These are phyloP conservation scores for Heliocidaris erythrogramma DNA, from an alignment of 35 echinoderm and acorn worm species.

Conservation along the genomic window DNA sequence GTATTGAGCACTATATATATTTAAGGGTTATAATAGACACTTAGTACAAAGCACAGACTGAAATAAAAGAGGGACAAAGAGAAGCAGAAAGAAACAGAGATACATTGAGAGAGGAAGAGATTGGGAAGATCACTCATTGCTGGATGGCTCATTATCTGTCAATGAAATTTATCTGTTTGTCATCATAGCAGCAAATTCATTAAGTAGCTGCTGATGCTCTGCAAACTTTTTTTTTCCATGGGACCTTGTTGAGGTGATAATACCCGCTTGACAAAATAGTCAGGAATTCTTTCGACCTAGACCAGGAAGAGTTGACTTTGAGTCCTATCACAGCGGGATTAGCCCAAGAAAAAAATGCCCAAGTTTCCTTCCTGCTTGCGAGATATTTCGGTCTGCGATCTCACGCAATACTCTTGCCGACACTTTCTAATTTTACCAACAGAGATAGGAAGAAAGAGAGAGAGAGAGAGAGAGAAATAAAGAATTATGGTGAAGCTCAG, in stretches of 20 bases:
- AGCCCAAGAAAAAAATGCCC: conserved; percentile 30
- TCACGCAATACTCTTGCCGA: conserved; percentile 43
- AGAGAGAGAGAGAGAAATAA: conserved; percentile 9
- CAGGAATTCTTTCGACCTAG: not conserved
- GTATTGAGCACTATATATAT: no score
- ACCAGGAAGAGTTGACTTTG: conserved; percentile 40
- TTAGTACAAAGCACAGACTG: no score
- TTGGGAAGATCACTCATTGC: not conserved
- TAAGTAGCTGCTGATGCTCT: not conserved
- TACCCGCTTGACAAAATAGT: not conserved
- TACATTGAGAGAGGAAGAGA: not conserved
- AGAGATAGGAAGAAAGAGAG: not conserved
- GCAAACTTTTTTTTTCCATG: not conserved
- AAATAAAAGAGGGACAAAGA: not conserved
- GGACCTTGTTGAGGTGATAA: not conserved
- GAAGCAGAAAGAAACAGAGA: not conserved
- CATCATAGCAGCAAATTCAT: conserved; percentile 11
- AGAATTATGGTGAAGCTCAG: conserved; percentile 29
- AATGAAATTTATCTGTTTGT: conserved; percentile 19
- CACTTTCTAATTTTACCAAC: conserved; percentile 37
- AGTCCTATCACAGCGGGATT: conserved; percentile 39
- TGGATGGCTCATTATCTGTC: not conserved
- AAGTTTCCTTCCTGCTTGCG: conserved; percentile 40
- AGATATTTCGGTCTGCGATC: conserved; percentile 30
- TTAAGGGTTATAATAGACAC: not conserved